Evolutionary conservation across 2,888 invertebrate species (phyloP), one percentile per base, ranked within the genome.

Genomic region (Hylaea fasciaria): DNA sequence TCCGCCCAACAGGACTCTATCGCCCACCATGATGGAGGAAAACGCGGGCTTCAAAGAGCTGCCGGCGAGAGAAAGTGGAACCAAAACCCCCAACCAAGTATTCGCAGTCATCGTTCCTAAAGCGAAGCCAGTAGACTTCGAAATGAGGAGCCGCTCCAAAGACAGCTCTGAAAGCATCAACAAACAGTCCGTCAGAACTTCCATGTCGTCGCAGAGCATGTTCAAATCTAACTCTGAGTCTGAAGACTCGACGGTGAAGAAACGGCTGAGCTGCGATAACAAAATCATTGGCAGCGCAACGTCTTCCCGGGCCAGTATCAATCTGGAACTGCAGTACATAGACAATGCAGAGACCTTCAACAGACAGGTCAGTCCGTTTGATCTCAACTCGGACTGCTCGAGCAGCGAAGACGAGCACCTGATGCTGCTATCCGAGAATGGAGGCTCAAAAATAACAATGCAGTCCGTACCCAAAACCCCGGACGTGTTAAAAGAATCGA

Each of bases 91-190:
- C 0, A 87, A 81, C 37, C 91, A 91, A 67, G 85, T 93, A 0
- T 93, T 91, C 69, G 93, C 93, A 0, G 93, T 93, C 0, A 92
- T 93, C 2, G 93, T 93, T 0, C 93, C 93, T 0, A 92, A 92
- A 72, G 82, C 84, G 0, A 89, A 84, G 69, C 82, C 85, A 0
- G 63, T 71, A 0, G 82, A 84, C 43, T 74, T 66, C 7, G 85
- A 85, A 62, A 72, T 80, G 62, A 75, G 77, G n/a, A 81, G 70
- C 16, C 85, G 83, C 0, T 65, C 74, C 1, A 77, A 74, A 29
- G 86, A 81, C 0, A 89, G 89, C 52, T 81, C 86, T 0, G 91
- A 91, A 13, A 90, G 90, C 39, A 68, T 89, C 0, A 82, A 85
- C 40, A 91, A 89, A 13, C 47, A 48, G 32, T 85, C 86, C 0